Conservation (phyloP, 2,888 invertebrate genomes). For the Magallana nippona region DNA sequence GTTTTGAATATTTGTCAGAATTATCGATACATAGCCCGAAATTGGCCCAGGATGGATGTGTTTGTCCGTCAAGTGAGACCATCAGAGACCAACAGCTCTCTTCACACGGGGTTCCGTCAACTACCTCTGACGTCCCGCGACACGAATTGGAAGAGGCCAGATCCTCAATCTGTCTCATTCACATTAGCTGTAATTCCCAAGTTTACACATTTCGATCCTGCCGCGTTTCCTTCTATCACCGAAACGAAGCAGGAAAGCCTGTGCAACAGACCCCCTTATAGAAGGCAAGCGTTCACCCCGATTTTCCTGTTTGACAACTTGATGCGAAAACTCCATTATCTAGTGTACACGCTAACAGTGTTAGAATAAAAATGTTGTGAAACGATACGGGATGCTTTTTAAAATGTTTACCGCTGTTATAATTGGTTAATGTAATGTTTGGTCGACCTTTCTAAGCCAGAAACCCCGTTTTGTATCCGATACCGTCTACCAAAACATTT, state of each 20-base stretch:
- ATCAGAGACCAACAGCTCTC: constrained; percentile 12
- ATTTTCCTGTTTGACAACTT: constrained; percentile 44
- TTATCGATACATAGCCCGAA: constrained; percentile 7
- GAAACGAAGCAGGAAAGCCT: constrained; percentile 1
- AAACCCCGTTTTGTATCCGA: constrained; percentile 27
- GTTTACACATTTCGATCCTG: constrained; percentile 24
- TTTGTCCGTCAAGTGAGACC: constrained; percentile 19
- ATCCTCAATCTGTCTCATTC: constrained; percentile 29
- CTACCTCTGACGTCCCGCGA: constrained; percentile 4
- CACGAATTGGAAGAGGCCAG: constrained; percentile 8
- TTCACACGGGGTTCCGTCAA: constrained; percentile 7
- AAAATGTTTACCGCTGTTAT: constrained; percentile 32
- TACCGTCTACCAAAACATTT: constrained; percentile 29
- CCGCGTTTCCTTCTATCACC: constrained; percentile 4
- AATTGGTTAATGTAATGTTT: constrained; percentile 40
- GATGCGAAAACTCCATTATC: constrained; percentile 50
- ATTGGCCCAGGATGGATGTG: constrained; percentile 4
- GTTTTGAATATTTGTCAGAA: constrained; percentile 14
- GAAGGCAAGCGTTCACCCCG: background rate
- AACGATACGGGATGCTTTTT: constrained; percentile 38
- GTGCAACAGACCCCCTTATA: background rate
- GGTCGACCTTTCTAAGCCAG: constrained; percentile 32
- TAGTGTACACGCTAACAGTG: constrained; percentile 20
- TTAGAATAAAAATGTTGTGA: constrained; percentile 38
- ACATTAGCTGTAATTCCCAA: constrained; percentile 28